These are phyloP conservation scores for Pachycephus smyrnensis DNA, from an alignment of 2,888 invertebrate species.

Conservation along the genomic window DNA sequence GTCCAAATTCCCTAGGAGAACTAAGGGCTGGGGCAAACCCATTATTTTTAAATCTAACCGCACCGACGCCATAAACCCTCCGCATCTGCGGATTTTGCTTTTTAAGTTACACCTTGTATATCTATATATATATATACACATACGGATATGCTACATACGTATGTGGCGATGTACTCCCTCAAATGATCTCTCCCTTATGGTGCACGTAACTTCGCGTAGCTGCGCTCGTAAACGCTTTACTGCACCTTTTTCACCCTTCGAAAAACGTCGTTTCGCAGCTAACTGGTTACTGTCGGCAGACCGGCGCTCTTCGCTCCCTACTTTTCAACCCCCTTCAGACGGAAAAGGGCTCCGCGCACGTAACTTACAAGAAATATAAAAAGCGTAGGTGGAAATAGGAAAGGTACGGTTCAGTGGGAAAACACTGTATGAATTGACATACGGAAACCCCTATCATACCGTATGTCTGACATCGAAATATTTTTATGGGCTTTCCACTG, in stretches of 20 bases:
- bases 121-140: not conserved
- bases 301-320: not conserved
- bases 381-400: not conserved
- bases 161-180: not conserved
- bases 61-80: not conserved
- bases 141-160: not conserved
- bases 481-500: too few species aligned
- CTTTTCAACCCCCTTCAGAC: not conserved
- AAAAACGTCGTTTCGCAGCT: conserved; percentile 30
- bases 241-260: conserved; percentile 23
- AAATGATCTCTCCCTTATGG: not conserved
- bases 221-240: conserved; percentile 40
- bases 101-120: not conserved
- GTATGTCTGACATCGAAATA: not conserved
- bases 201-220: not conserved
- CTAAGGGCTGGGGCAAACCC: not conserved
- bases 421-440: not conserved
- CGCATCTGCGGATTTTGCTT: not conserved
- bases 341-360: not conserved
- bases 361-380: not conserved
- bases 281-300: conserved; percentile 1
- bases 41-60: not conserved
- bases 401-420: not conserved
- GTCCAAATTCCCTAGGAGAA: not conserved
- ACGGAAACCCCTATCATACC: not conserved